Evolutionary conservation across 2,797 vertebrate genomes (phyloP).

Genomic region (Thripadectes ignobilis): DNA sequence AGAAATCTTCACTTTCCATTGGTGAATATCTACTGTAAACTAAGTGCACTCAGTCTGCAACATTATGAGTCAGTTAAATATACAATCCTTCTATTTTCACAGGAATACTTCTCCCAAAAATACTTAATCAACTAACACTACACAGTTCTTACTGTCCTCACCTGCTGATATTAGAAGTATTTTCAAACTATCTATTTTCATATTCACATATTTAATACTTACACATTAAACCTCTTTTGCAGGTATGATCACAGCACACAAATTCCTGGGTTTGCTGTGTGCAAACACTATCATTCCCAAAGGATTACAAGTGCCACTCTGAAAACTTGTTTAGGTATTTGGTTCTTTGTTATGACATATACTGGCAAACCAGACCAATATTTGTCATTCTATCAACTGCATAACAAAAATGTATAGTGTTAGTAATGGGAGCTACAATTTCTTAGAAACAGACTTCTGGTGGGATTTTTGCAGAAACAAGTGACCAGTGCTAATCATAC

Average conservation of each 20-base stretch:
- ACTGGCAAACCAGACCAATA: background rate
- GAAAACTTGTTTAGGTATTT: background rate
- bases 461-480: background rate
- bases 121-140: background rate
- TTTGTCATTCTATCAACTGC: background rate
- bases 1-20: background rate
- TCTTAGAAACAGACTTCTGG: background rate
- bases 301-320: background rate
- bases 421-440: background rate
- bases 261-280: background rate
- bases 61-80: background rate
- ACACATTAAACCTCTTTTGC: background rate
- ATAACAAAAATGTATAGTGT: background rate
- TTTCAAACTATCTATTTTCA: background rate
- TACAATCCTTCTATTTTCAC: background rate
- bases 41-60: background rate
- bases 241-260: background rate
- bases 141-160: background rate
- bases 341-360: background rate
- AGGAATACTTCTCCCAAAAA: background rate
- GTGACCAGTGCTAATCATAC: background rate
- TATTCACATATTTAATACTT: background rate
- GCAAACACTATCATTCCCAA: background rate
- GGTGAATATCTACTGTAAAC: background rate
- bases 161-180: background rate